Evolutionary conservation across 2,113 vertebrate species (phyloP).

Genomic region (Nycticryphes semicollaris): DNA sequence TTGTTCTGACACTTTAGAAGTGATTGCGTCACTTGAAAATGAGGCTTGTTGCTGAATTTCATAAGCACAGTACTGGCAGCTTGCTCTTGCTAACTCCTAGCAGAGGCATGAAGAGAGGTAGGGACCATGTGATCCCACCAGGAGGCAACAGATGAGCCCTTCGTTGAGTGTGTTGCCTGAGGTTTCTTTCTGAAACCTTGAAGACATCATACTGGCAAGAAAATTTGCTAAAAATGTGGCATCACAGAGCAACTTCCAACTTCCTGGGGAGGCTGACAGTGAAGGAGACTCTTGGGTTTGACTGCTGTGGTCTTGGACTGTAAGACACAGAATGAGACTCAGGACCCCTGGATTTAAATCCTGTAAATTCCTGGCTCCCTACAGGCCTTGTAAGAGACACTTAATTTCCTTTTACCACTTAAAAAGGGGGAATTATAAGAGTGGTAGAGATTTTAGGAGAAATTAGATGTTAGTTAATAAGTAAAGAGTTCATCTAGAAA

Average conservation of each 20-base stretch:
- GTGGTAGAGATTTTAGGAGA: neutral
- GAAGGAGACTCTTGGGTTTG: neutral
- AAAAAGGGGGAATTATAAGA: neutral
- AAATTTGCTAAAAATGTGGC: neutral
- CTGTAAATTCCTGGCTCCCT: neutral
- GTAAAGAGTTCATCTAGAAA: neutral
- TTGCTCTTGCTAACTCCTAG: accelerated
- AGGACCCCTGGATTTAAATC: neutral
- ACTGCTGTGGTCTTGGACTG: neutral
- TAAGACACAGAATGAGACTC: neutral
- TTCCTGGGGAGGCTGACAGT: neutral
- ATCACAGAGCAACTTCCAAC: neutral
- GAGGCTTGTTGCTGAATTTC: neutral
- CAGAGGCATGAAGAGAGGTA: neutral
- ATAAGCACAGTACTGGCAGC: neutral
- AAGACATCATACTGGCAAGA: neutral
- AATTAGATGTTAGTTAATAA: neutral
- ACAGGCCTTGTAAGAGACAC: neutral
- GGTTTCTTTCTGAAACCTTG: neutral
- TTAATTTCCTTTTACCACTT: neutral
- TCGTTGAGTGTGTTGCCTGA: neutral
- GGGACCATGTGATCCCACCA: accelerated
- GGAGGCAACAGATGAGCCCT: neutral
- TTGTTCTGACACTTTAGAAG: neutral
- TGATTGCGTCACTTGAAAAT: neutral